Conservation (phyloP, 2,113 vertebrate genomes). For the Motacilla tschutschensis region DNA sequence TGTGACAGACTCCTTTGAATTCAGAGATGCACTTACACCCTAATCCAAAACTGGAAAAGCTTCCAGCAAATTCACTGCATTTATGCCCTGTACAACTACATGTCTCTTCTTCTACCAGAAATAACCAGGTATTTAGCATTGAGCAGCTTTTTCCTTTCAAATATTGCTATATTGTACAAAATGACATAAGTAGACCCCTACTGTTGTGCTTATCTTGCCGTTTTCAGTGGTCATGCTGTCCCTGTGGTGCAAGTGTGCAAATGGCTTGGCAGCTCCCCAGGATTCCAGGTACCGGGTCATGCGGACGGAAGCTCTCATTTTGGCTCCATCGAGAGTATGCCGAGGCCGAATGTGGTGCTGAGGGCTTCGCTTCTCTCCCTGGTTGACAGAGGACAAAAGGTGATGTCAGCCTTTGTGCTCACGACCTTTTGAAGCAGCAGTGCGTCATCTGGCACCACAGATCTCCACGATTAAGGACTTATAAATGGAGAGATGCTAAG, state of each 20-base stretch:
- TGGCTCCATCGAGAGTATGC: conserved; percentile 84
- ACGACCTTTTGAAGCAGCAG: not conserved
- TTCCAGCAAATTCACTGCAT: not conserved
- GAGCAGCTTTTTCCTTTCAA: not conserved
- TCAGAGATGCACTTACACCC: not conserved
- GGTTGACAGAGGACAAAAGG: not conserved
- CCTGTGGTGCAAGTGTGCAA: conserved; percentile 93
- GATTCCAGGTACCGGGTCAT: conserved; percentile 98
- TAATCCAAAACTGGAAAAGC: not conserved
- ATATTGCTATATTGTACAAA: not conserved
- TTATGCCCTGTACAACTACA: not conserved
- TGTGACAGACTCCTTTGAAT: not conserved
- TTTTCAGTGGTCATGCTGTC: conserved; percentile 99
- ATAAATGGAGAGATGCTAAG: conserved; percentile 1
- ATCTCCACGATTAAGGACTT: not conserved
- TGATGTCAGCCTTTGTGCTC: not conserved
- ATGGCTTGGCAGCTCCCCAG: conserved; percentile 97
- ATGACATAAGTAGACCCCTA: conserved; percentile 63
- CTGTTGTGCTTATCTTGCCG: conserved; percentile 94
- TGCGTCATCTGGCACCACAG: not conserved
- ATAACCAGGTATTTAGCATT: not conserved
- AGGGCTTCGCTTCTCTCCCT: conserved; percentile 90
- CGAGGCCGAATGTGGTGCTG: conserved; percentile 88
- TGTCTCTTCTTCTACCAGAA: not conserved
- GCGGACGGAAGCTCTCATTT: conserved; percentile 95